phyloP scores from a whole-genome alignment of 2,888 invertebrate species.

The Malachius bipustulatus region DNA sequence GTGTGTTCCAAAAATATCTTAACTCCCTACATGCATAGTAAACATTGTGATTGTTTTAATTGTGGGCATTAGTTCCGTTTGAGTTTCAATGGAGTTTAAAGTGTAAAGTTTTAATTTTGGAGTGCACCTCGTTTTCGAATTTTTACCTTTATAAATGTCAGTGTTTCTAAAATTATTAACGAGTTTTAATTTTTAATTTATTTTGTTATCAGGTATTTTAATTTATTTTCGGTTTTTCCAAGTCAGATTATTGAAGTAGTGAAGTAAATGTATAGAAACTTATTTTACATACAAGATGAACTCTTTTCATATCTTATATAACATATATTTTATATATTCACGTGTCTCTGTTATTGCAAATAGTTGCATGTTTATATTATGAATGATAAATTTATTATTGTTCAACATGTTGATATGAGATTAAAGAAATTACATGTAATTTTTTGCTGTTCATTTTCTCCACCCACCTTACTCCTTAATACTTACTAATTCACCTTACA shows the following conservation, averaged over 20 bases:
- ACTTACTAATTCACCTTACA: no score
- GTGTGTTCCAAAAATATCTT: constrained; percentile 5
- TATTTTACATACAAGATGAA: constrained; percentile 14
- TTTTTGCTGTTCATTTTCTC: no score
- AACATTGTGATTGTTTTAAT: no score
- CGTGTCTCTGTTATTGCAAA: constrained; percentile 24
- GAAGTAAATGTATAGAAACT: constrained; percentile 17
- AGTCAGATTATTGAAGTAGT: no score
- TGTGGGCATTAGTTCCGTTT: no score
- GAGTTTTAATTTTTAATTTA: constrained; percentile 17
- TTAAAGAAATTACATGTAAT: no score
- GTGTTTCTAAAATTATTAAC: constrained; percentile 19
- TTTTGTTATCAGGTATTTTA: no score
- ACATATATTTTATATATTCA: constrained; percentile 24
- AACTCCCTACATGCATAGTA: no score
- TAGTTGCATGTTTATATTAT: constrained; percentile 26
- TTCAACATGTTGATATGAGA: constrained; percentile 32
- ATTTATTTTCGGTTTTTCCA: no score
- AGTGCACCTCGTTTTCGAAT: no score
- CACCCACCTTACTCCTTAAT: no score
- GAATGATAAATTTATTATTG: constrained; percentile 28
- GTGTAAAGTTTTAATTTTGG: constrained; percentile 12
- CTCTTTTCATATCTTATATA: constrained; percentile 18
- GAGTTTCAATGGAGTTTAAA: no score
- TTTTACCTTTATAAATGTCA: constrained; percentile 23